Percentiles rank a stretch among this genome's conserved stretches.
phyloP scores from a whole-genome alignment of 2,797 vertebrate genomes.

The Brachyrhaphis roseni region DNA sequence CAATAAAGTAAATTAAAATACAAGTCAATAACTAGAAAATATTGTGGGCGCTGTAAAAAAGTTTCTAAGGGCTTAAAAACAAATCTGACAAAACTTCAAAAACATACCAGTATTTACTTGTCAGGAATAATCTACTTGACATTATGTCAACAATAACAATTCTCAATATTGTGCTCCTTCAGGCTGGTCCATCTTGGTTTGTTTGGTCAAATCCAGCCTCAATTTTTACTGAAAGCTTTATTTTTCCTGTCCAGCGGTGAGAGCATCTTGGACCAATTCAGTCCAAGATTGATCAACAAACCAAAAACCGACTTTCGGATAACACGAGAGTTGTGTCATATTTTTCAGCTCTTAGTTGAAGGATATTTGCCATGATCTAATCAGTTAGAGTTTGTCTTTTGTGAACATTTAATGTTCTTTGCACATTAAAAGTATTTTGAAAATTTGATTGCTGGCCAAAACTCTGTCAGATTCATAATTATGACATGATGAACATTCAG shows the following conservation, averaged over 20 bases:
- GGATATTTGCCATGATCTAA: not conserved
- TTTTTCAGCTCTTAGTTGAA: not conserved
- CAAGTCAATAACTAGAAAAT: not conserved
- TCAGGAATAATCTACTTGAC: not conserved
- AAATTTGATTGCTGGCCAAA: no score
- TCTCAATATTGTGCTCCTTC: not conserved
- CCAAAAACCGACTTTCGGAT: not conserved
- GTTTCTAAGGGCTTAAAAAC: not conserved
- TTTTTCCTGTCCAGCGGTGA: not conserved
- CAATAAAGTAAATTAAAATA: not conserved
- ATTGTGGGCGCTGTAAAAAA: not conserved
- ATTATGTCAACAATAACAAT: not conserved
- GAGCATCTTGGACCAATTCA: not conserved
- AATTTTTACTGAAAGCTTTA: not conserved
- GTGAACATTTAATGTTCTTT: not conserved
- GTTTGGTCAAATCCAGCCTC: not conserved
- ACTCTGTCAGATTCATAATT: not conserved
- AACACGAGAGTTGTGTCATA: not conserved
- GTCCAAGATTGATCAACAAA: not conserved
- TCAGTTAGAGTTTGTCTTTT: not conserved
- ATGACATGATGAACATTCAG: not conserved
- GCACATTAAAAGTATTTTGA: not conserved
- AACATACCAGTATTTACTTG: no score
- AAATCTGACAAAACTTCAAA: not conserved
- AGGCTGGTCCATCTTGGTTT: not conserved